Evolutionary conservation across 2,888 invertebrate species (phyloP), one percentile per base, ranked within the genome.

Genomic region (Nowickia ferox): DNA sequence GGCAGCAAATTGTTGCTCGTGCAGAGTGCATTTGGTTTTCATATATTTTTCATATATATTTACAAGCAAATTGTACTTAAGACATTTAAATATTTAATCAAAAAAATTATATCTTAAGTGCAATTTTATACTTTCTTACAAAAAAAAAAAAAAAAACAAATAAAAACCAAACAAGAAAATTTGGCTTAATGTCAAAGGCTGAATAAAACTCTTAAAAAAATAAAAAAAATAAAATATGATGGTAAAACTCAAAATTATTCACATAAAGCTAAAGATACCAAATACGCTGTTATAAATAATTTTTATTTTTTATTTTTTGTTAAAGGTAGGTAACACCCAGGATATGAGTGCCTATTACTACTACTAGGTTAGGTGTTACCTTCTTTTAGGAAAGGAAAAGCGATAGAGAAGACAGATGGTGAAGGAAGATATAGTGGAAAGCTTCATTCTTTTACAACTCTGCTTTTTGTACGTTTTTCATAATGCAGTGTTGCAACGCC

Each of bases 41-140:
- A 65, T 55, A 61, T 53, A 42, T 38, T 74, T 19, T 10, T 2
- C 66, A 57, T 13, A 48, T 80, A n/a, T n/a, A n/a, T n/a, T n/a
- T 57, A 40, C 1, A 2, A 17, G 22, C 17, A 57, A 80, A 65
- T 80, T 65, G 46, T 78, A 42, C 76, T 46, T 66, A 17, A 66
- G 17, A 55, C 17, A 46, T 71, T 55, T 79, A 53, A 79, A 63
- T 71, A 63, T 71, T 79, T 63, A 55, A 79, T 71, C 53, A 55
- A 68, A 61, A 30, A 42, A 55, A 46, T 17, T 61, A 59, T 48
- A 9, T 30, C 57, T 69, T 78, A 69, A 61, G 48, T 30, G 77
- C 59, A 59, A 44, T 57, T 77, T 68, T 57, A 48, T 42, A 46
- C 22, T 71, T 59, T 40, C 1, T 30, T 30, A 6, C 30, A 30